A percentile compares a stretch with the other conserved stretches of the same genome.
These are phyloP conservation scores for Chaetogeoica ovagalla DNA, from an alignment of 2,888 invertebrate species.

Conservation along the genomic window DNA sequence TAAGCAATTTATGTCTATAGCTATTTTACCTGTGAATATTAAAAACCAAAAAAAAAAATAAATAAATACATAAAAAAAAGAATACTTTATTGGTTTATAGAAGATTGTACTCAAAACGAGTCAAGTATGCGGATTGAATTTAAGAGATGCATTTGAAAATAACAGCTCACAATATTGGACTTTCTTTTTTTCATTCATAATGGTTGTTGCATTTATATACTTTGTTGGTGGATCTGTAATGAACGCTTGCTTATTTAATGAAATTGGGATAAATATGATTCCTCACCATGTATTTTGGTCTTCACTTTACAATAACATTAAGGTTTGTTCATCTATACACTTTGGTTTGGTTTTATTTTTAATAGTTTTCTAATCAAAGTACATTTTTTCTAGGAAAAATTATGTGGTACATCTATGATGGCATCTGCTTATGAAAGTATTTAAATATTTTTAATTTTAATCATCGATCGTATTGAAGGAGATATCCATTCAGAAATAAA, in stretches of 20 bases:
- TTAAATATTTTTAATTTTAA: slow-evolving; percentile 11
- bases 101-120: slow-evolving; percentile 24
- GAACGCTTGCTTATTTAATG: slow-evolving; percentile 43
- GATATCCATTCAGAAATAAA: not conserved
- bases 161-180: slow-evolving; percentile 11
- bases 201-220: slow-evolving; percentile 39
- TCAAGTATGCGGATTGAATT: slow-evolving; percentile 41
- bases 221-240: slow-evolving; percentile 43
- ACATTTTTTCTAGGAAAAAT: slow-evolving; percentile 35
- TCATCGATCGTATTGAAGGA: not conserved
- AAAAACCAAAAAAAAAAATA: too few relatives aligned
- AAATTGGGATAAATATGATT: slow-evolving; percentile 36
- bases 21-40: not conserved
- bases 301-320: slow-evolving; percentile 17
- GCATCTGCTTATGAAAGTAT: slow-evolving; percentile 48
- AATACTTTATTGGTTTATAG: slow-evolving; percentile 10
- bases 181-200: slow-evolving; percentile 38
- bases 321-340: slow-evolving; percentile 13
- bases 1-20: not conserved
- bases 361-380: slow-evolving; percentile 14
- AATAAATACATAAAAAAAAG: not conserved
- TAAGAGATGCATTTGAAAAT: slow-evolving; percentile 24
- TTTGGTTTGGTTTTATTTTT: not conserved
- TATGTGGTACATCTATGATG: slow-evolving; percentile 42
- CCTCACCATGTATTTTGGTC: slow-evolving; percentile 43